Evolutionary conservation across 2,113 vertebrate species (phyloP).

Genomic region (Lethenteron reissneri): DNA sequence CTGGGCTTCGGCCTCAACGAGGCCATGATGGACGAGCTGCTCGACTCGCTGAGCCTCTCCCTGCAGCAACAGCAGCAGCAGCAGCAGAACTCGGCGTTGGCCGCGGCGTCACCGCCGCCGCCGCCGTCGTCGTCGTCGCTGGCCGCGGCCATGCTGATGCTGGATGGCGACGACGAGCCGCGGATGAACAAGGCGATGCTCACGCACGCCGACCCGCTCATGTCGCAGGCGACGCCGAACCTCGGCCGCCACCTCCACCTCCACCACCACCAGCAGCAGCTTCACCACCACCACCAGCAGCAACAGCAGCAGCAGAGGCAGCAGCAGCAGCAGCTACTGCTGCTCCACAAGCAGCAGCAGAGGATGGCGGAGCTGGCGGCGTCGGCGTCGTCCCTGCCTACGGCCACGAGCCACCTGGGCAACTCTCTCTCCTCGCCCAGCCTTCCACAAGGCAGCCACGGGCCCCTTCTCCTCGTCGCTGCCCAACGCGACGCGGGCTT

Average conservation of each 20-base stretch:
- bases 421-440: conserved; percentile 56
- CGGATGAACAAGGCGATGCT: conserved; percentile 95
- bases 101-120: conserved; percentile 13
- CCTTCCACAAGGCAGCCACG: conserved; percentile 23
- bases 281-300: conserved; percentile 68
- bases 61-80: conserved; percentile 28
- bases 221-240: conserved; percentile 79
- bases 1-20: conserved; percentile 34
- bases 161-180: conserved; percentile 66
- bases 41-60: conserved; percentile 65
- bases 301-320: conserved; percentile 51
- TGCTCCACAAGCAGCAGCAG: conserved; percentile 31
- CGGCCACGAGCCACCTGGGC: conserved; percentile 71
- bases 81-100: neutral
- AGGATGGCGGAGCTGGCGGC: no score
- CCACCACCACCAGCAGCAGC: conserved; percentile 20
- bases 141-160: conserved; percentile 75
- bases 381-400: conserved; percentile 12
- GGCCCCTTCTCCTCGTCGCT: no score
- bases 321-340: conserved; percentile 66
- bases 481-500: no score
- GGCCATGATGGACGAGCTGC: conserved; percentile 71
- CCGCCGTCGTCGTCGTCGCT: conserved; percentile 74
- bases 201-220: conserved; percentile 94
- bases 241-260: conserved; percentile 38